phyloP scores from a whole-genome alignment of 2,797 vertebrate genomes.

The Argentina silus region DNA sequence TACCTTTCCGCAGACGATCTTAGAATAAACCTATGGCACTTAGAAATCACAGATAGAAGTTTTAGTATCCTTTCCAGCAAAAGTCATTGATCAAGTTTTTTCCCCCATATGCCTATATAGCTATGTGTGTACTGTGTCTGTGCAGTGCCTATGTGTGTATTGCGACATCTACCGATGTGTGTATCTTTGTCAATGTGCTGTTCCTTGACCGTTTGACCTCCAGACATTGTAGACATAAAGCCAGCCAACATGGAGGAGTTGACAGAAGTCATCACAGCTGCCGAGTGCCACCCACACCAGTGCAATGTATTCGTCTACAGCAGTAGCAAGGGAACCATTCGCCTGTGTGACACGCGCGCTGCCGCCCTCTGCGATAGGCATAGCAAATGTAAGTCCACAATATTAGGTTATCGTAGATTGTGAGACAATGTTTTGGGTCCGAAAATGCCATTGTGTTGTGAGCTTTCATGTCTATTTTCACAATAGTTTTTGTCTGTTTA shows the following conservation, averaged over 20 bases:
- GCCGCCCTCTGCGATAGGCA: constrained; percentile 9
- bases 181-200: background rate
- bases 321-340: constrained; percentile 98
- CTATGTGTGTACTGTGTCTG: no score
- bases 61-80: constrained; percentile 80
- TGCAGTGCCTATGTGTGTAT: background rate
- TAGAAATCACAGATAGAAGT: constrained; percentile 85
- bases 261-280: constrained; percentile 97
- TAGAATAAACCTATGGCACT: constrained; percentile 83
- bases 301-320: constrained; percentile 98
- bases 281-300: constrained; percentile 96
- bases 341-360: constrained; percentile 95
- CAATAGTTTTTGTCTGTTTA: background rate
- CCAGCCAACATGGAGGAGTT: constrained; percentile 99
- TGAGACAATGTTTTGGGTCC: no score
- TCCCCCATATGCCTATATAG: no score
- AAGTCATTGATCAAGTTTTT: background rate
- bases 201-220: background rate
- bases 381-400: constrained; percentile 10
- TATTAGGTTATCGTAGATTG: no score
- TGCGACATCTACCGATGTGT: background rate
- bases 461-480: background rate
- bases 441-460: no score
- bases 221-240: constrained; percentile 98
- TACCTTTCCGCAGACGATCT: constrained; percentile 84